phyloP scores from a whole-genome alignment of 1,140 invertebrate species.

The Drosophila jambulina region DNA sequence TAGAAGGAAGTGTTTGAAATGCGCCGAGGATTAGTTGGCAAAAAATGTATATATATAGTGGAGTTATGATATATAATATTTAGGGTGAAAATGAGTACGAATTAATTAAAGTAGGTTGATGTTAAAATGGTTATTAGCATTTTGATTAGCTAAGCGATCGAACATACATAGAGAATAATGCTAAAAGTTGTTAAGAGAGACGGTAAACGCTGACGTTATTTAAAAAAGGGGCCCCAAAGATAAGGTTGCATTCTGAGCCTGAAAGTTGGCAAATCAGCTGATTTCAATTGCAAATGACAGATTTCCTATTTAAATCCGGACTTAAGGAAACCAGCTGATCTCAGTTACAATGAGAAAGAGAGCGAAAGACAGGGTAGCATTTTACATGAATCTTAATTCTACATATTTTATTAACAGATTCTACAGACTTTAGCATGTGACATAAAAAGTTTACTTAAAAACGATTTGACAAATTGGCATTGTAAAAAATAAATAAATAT shows the following conservation, averaged over 20 bases:
- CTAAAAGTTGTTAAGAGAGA: conserved; percentile 15
- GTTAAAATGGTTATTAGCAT: conserved; percentile 28
- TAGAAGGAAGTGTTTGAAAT: conserved; percentile 19
- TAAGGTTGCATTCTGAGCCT: neutral
- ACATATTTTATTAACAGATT: neutral
- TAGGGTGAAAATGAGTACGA: conserved; percentile 9
- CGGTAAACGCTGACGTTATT: neutral
- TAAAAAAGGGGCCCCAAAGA: neutral
- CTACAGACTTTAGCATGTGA: neutral
- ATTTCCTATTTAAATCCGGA: too few species aligned
- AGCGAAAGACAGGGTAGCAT: neutral
- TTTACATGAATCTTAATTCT: conserved; percentile 20
- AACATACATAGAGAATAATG: conserved; percentile 9
- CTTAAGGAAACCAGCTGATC: neutral
- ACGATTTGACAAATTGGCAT: conserved; percentile 47
- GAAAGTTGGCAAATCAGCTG: neutral
- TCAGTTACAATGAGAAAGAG: conserved; percentile 1
- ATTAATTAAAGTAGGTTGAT: conserved; percentile 7
- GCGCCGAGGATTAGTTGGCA: conserved; percentile 48
- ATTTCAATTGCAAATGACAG: neutral
- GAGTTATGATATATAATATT: conserved; percentile 7
- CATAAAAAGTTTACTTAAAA: neutral
- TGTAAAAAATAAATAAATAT: conserved; percentile 8
- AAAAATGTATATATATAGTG: conserved; percentile 20
- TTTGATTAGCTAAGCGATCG: conserved; percentile 26